Evolutionary conservation across 2,888 invertebrate species (phyloP).

Genomic region (Polymixis lichenea): DNA sequence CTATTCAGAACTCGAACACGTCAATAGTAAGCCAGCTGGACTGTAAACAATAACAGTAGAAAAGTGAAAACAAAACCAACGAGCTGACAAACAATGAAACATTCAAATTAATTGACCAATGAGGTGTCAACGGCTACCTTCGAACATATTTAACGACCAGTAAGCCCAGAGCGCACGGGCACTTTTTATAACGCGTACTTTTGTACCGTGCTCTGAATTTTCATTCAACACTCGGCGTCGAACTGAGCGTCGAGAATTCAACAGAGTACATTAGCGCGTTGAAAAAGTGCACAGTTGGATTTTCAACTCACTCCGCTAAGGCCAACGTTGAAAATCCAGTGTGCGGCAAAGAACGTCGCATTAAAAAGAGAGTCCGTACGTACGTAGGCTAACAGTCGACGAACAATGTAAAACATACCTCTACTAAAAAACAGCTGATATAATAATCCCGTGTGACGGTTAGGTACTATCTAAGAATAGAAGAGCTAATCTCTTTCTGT

Average conservation of each 20-base stretch:
- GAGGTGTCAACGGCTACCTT: conserved; percentile 39
- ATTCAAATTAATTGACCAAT: conserved; percentile 38
- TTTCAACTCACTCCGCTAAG: too few species aligned
- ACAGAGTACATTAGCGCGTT: too few species aligned
- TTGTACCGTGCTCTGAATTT: too few species aligned
- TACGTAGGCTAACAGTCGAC: neutral
- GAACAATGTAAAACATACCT: neutral
- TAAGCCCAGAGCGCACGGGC: neutral
- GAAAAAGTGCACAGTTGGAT: too few species aligned
- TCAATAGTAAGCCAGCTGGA: neutral
- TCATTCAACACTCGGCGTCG: too few species aligned
- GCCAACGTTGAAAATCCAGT: too few species aligned
- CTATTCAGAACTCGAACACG: neutral
- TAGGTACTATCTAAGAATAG: conserved; percentile 26
- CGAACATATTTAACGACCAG: conserved; percentile 17
- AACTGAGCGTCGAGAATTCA: too few species aligned
- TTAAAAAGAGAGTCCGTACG: too few species aligned
- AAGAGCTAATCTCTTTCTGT: conserved; percentile 12
- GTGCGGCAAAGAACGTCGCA: too few species aligned
- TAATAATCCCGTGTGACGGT: conserved; percentile 6
- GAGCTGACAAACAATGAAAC: conserved; percentile 29
- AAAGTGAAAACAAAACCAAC: conserved; percentile 17
- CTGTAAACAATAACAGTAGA: conserved; percentile 45
- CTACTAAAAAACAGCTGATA: conserved; percentile 23
- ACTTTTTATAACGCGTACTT: too few species aligned